phyloP scores from a whole-genome alignment of 2,113 vertebrate genomes.

The Tachysurus fulvidraco region DNA sequence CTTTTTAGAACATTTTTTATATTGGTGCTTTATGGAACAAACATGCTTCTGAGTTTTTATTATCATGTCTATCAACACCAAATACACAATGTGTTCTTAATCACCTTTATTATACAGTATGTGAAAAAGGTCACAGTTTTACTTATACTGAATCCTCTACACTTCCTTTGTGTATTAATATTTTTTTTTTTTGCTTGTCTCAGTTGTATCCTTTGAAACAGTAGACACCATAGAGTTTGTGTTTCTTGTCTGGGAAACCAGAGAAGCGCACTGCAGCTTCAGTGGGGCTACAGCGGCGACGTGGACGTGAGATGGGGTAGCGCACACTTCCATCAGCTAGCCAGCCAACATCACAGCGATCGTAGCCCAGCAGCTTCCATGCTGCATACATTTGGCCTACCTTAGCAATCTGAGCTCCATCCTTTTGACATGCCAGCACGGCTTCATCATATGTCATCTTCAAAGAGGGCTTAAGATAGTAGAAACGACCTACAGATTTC shows the following conservation, averaged over 20 bases:
- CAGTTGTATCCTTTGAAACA: slow-evolving; percentile 87
- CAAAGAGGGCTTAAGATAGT: slow-evolving; percentile 89
- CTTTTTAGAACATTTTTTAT: slow-evolving; percentile 70
- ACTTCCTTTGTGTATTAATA: neutral
- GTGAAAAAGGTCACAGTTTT: slow-evolving; percentile 86
- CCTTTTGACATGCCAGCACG: slow-evolving; percentile 81
- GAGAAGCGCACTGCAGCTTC: slow-evolving; percentile 89
- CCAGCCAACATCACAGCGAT: slow-evolving; percentile 96
- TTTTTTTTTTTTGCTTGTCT: slow-evolving; percentile 45
- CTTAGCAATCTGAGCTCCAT: slow-evolving; percentile 90
- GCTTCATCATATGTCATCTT: slow-evolving; percentile 93
- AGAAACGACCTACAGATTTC: slow-evolving; percentile 81
- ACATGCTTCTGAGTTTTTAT: slow-evolving; percentile 3
- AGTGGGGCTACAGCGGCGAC: slow-evolving; percentile 88
- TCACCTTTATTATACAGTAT: slow-evolving; percentile 66
- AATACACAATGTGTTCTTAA: neutral
- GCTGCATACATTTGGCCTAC: slow-evolving; percentile 95
- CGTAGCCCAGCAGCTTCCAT: slow-evolving; percentile 92
- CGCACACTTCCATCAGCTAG: slow-evolving; percentile 93
- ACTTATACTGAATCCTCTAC: slow-evolving; percentile 68
- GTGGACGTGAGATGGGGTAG: slow-evolving; percentile 86
- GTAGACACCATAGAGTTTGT: slow-evolving; percentile 96
- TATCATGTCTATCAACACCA: neutral
- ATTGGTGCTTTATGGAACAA: slow-evolving; percentile 21
- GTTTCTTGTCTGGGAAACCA: slow-evolving; percentile 94